Evolutionary conservation across 2,888 invertebrate species (phyloP).

Genomic region (Thecocarcelia acutangulata): DNA sequence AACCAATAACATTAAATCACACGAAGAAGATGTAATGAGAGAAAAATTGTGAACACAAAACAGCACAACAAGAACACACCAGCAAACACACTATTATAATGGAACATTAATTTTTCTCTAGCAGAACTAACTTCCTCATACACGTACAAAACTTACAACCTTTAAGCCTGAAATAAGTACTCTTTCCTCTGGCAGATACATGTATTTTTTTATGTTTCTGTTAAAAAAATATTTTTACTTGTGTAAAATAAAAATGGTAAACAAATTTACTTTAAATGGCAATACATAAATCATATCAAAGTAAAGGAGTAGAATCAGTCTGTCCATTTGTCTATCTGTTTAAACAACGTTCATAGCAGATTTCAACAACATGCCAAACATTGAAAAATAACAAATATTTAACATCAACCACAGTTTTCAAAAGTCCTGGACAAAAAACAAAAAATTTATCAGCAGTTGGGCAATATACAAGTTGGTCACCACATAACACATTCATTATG

Average conservation of each 20-base stretch:
- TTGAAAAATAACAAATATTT: constrained; percentile 68
- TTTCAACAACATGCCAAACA: constrained; percentile 67
- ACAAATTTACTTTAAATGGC: constrained; percentile 69
- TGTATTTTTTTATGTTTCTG: background rate
- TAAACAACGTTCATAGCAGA: constrained; percentile 35
- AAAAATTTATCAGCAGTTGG: background rate
- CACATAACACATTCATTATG: constrained; percentile 46
- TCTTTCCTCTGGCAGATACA: constrained; percentile 21
- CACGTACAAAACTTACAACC: constrained; percentile 2
- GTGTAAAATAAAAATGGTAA: constrained; percentile 57
- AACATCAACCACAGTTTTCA: constrained; percentile 41
- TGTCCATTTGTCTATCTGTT: background rate
- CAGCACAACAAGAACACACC: background rate
- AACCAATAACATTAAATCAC: constrained; percentile 70
- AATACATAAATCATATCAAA: constrained; percentile 64
- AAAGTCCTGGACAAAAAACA: constrained; percentile 26
- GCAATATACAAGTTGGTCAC: constrained; percentile 31
- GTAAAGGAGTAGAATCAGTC: constrained; percentile 13
- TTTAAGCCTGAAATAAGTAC: constrained; percentile 8
- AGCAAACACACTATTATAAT: constrained; percentile 17
- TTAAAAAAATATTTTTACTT: background rate
- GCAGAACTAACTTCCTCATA: constrained; percentile 57
- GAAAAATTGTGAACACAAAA: constrained; percentile 8
- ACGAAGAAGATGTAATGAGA: constrained; percentile 49
- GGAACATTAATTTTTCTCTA: constrained; percentile 60